Base-by-base conservation (phyloP, 1,140 invertebrate species). In the Drosophila sturtevanti region DNA sequence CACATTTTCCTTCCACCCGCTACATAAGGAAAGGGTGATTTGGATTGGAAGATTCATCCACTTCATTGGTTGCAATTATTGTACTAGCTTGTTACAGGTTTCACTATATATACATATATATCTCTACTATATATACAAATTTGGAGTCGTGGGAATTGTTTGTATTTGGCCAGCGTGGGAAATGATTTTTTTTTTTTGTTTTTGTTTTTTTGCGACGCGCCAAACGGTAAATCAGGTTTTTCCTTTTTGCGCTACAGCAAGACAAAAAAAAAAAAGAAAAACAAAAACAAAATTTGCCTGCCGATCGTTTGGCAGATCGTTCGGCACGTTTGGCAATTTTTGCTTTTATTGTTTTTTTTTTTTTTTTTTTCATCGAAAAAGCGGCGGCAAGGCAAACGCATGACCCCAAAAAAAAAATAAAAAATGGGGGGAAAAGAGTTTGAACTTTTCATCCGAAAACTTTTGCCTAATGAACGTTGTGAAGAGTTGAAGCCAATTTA, bases 191-290 rank as follows among this genome's bases (percentile, higher is more conserved):
- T 35, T 35, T 5, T 31, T 35, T 35, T 11, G 4, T 34, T 84
- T 84, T 80, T 63, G 35, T 52, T 64, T 41, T 61, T 24, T 44
- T 12, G 22, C 70, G 68, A 72, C 59, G 68, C 68, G 55, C 62
- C 71, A 68, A 82, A 86, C 82, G 82, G 82, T 86, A 86, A 86
- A 86, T 86, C 82, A 86, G 82, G 82, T 86, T 86, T 82, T 86
- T 79, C 79, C 76, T 79, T 89, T 69, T 70, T 38, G 35, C 60
- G 10, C 54, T 27, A 22, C 21, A 52, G 59, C 55, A 74, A 81
- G 61, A 67, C 38, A 38, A 54, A 67, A 79, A 31, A 31, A 41
- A 41, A 38, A 38, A 38, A 12, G 11, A 11, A n/a, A 44, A 48
- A 48, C 14, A 44, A 44, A 16, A 16, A 14, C 7, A 44, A 84